These are phyloP conservation scores for Macrosiphum euphorbiae DNA, from an alignment of 2,888 invertebrate genomes.

Conservation along the genomic window DNA sequence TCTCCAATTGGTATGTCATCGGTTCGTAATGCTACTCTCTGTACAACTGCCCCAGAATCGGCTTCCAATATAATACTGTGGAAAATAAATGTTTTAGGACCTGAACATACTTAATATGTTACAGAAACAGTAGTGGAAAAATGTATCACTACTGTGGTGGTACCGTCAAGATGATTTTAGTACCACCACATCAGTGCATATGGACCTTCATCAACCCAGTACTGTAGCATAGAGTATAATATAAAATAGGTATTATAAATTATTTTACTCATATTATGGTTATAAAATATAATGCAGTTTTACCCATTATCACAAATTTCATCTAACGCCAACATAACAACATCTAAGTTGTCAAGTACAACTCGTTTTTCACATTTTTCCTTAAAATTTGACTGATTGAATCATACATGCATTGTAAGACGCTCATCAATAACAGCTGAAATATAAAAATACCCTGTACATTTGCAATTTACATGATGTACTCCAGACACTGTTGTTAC, in stretches of 20 bases:
- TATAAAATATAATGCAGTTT: neutral
- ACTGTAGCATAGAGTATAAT: neutral
- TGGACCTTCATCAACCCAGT: neutral
- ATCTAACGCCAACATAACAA: slow-evolving; percentile 69
- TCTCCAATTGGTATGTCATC: slow-evolving; percentile 98
- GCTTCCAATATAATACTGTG: slow-evolving; percentile 88
- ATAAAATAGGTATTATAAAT: neutral
- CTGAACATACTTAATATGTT: neutral
- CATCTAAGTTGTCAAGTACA: slow-evolving; percentile 92
- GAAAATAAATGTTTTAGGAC: slow-evolving; percentile 30
- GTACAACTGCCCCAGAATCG: slow-evolving; percentile 92
- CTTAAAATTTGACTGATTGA: slow-evolving; percentile 86
- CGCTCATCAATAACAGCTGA: slow-evolving; percentile 91
- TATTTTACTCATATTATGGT: neutral
- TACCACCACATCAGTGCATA: neutral
- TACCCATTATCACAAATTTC: too few relatives aligned
- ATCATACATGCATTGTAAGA: slow-evolving; percentile 95
- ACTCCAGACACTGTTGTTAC: slow-evolving; percentile 72
- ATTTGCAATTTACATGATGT: neutral
- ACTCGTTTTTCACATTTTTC: slow-evolving; percentile 78
- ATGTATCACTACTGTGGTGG: neutral
- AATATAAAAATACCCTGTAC: slow-evolving; percentile 69
- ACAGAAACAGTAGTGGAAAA: neutral
- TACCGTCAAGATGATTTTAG: neutral
- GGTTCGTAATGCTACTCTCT: slow-evolving; percentile 90